A percentile compares a stretch with the other conserved stretches of the same genome.
Evolutionary conservation across 2,888 invertebrate genomes (phyloP).

Genomic region (Eutolmus rufibarbis): DNA sequence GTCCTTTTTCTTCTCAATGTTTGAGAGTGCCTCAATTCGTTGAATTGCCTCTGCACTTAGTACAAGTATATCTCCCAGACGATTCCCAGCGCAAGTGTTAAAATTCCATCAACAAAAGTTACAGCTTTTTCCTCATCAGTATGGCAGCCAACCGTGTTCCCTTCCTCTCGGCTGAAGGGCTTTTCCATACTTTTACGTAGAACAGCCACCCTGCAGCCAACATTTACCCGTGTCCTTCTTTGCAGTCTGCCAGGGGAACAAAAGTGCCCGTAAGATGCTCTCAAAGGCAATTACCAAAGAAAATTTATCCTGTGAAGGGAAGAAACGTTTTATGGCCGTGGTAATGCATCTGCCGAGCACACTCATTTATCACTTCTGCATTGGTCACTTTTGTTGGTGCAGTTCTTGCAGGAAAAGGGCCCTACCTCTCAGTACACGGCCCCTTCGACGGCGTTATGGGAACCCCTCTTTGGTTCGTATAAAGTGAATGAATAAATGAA

Average conservation of each 20-base stretch:
- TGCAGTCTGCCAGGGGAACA: not conserved
- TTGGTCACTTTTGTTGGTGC: conserved; percentile 4
- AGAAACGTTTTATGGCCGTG: conserved; percentile 3
- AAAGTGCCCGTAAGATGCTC: conserved; percentile 23
- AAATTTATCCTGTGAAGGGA: conserved; percentile 26
- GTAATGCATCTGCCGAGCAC: conserved; percentile 20
- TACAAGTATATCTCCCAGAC: not conserved
- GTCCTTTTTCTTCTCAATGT: not conserved
- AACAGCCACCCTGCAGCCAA: not conserved
- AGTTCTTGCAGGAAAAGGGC: not conserved
- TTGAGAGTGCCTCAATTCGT: not conserved
- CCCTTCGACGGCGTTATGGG: not conserved
- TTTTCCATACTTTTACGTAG: not conserved
- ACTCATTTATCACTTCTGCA: conserved; percentile 3
- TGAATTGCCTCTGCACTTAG: not conserved
- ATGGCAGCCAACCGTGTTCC: not conserved
- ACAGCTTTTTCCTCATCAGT: not conserved
- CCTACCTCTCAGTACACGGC: not conserved
- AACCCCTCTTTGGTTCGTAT: not conserved
- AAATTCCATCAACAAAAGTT: not conserved
- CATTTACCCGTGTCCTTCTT: not conserved
- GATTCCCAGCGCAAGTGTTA: not conserved
- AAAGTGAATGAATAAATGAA: not conserved
- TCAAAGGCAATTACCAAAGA: conserved; percentile 31
- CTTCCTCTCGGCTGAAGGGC: not conserved